These are phyloP conservation scores for Cepaea nemoralis DNA, from an alignment of 1,140 invertebrate species.

Conservation along the genomic window DNA sequence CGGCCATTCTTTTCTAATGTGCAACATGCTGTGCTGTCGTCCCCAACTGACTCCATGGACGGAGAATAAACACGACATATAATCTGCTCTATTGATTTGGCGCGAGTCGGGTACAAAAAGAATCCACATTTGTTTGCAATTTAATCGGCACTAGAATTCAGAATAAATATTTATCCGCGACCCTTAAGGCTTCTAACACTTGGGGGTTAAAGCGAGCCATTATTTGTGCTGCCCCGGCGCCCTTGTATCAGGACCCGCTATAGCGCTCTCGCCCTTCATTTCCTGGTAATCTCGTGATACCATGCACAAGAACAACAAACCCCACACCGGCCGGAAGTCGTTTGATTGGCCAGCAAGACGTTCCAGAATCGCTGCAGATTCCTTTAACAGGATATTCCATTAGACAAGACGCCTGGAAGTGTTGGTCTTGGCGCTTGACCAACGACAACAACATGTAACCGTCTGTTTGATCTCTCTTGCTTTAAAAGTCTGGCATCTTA, in stretches of 20 bases:
- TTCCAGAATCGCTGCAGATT: constrained; percentile 24
- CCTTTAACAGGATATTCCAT: constrained; percentile 35
- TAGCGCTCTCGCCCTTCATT: constrained; percentile 34
- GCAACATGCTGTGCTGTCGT: constrained; percentile 26
- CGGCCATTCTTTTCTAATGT: constrained; percentile 4
- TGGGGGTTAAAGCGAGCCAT: constrained; percentile 29
- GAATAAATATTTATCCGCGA: constrained; percentile 40
- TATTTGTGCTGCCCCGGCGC: constrained; percentile 31
- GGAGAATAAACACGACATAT: constrained; percentile 25
- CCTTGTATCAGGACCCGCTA: constrained; percentile 29
- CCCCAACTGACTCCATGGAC: constrained; percentile 10
- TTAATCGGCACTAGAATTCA: constrained; percentile 36
- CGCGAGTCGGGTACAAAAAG: constrained; percentile 1
- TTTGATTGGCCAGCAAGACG: constrained; percentile 39
- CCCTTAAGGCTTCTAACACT: constrained; percentile 36
- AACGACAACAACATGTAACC: constrained; percentile 25
- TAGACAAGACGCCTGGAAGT: constrained; percentile 34
- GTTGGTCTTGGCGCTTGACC: background rate
- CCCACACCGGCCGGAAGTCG: constrained; percentile 30
- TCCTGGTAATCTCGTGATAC: constrained; percentile 41
- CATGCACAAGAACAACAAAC: constrained; percentile 38
- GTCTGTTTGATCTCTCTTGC: constrained; percentile 27
- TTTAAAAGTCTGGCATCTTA: constrained; percentile 17
- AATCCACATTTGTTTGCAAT: constrained; percentile 31
- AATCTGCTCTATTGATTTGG: constrained; percentile 30